Evolutionary conservation across 2,888 invertebrate genomes (phyloP).

Genomic region (Aspidapion aeneum): DNA sequence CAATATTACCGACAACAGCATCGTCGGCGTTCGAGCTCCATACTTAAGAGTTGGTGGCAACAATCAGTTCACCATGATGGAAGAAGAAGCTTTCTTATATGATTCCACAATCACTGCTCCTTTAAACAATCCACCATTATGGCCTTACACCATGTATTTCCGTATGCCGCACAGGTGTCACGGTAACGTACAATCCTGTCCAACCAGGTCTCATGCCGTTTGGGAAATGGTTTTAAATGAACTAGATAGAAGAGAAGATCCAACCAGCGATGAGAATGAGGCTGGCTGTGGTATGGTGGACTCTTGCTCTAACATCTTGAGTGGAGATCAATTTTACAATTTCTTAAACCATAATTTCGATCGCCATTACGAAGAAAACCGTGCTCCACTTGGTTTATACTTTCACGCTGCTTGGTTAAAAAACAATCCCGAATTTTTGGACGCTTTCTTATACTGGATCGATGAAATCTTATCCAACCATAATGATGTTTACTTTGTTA

Average conservation of each 20-base stretch:
- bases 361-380: constrained; percentile 86
- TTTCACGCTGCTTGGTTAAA: constrained; percentile 94
- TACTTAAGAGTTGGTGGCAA: constrained; percentile 91
- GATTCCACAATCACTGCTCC: constrained; percentile 95
- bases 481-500: constrained; percentile 91
- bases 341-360: constrained; percentile 93
- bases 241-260: constrained; percentile 87
- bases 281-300: constrained; percentile 94
- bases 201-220: constrained; percentile 88
- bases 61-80: constrained; percentile 97
- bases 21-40: constrained; percentile 87
- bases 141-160: constrained; percentile 99
- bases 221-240: constrained; percentile 98
- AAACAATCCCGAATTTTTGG: constrained; percentile 88
- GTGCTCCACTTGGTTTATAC: constrained; percentile 84
- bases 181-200: constrained; percentile 87
- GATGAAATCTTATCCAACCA: constrained; percentile 82
- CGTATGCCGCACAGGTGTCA: constrained; percentile 93
- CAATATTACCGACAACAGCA: constrained; percentile 86
- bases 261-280: constrained; percentile 81
- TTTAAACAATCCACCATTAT: constrained; percentile 85
- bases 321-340: constrained; percentile 91
- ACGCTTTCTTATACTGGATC: constrained; percentile 91
- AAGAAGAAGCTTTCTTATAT: constrained; percentile 91
- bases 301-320: constrained; percentile 89